Conservation (phyloP, 35 echinoderm and acorn worm species). For the Chiridota heheva region DNA sequence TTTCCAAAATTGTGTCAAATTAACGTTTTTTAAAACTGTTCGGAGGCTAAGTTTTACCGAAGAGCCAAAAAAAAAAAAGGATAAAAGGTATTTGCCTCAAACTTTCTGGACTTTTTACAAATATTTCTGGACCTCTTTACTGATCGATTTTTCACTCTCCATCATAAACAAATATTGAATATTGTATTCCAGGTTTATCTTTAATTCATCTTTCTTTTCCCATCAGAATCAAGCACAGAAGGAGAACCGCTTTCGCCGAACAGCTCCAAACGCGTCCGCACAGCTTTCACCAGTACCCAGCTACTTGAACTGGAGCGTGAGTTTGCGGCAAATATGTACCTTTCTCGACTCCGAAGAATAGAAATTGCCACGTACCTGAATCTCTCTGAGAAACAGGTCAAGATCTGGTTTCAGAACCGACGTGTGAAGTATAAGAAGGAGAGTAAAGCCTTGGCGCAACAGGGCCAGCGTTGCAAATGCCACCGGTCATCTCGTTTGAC, state of each 20-base stretch:
- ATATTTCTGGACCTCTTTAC: too few relatives aligned
- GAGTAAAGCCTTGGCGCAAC: slow-evolving; percentile 54
- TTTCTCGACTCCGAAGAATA: slow-evolving; percentile 89
- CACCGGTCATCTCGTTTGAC: slow-evolving; percentile 42
- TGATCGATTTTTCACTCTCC: too few relatives aligned
- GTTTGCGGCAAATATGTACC: slow-evolving; percentile 97
- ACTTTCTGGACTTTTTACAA: too few relatives aligned
- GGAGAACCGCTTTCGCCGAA: slow-evolving; percentile 44
- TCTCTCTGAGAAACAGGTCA: slow-evolving; percentile 97
- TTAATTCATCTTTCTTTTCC: background rate
- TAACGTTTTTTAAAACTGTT: too few relatives aligned
- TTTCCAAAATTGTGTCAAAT: too few relatives aligned
- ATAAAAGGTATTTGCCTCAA: too few relatives aligned
- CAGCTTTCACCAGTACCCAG: slow-evolving; percentile 95
- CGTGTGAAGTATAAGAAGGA: slow-evolving; percentile 99
- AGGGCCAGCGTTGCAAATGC: slow-evolving; percentile 82
- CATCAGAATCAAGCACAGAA: slow-evolving; percentile 44
- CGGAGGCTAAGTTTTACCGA: too few relatives aligned
- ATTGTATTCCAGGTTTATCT: too few relatives aligned
- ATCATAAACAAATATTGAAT: too few relatives aligned
- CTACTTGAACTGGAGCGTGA: slow-evolving; percentile 93
- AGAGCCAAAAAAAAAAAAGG: too few relatives aligned
- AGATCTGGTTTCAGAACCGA: slow-evolving; percentile 99
- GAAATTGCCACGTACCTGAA: slow-evolving; percentile 98
- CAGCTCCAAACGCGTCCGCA: slow-evolving; percentile 92